A percentile compares a stretch with the other conserved stretches of the same genome.
phyloP scores from a whole-genome alignment of 1,140 invertebrate species.

The Apolygus lucorum region DNA sequence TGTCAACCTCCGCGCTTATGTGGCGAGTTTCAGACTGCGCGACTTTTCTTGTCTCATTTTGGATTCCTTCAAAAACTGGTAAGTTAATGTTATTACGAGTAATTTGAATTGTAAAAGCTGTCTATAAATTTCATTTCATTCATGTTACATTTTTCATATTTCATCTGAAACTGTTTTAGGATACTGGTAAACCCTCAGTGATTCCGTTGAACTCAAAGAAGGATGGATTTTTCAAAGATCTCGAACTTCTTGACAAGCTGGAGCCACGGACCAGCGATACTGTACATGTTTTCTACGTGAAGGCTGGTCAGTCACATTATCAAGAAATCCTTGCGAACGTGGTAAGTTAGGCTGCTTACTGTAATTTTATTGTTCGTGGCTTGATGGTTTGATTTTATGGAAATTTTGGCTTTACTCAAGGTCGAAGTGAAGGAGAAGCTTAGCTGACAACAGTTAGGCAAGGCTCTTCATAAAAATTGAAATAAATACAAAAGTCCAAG shows the following conservation, averaged over 20 bases:
- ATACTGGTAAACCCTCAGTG: slow-evolving; percentile 48
- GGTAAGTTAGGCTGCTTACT: slow-evolving; percentile 43
- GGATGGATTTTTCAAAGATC: slow-evolving; percentile 58
- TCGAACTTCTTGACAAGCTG: slow-evolving; percentile 67
- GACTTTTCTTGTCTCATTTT: slow-evolving; percentile 89
- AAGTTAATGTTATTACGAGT: too few species aligned
- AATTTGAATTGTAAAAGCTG: too few species aligned
- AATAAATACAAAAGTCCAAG: too few species aligned
- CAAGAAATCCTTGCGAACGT: slow-evolving; percentile 78
- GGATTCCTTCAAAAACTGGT: slow-evolving; percentile 56
- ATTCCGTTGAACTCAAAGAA: slow-evolving; percentile 66
- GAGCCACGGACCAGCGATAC: slow-evolving; percentile 83
- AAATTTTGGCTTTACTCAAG: too few species aligned
- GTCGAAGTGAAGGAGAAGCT: too few species aligned
- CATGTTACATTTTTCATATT: too few species aligned
- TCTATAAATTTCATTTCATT: too few species aligned
- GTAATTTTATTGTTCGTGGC: not conserved
- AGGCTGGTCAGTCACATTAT: slow-evolving; percentile 65
- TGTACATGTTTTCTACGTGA: slow-evolving; percentile 90
- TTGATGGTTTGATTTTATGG: slow-evolving; percentile 26
- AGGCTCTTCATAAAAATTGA: too few species aligned
- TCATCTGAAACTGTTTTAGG: too few species aligned
- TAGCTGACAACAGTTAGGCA: too few species aligned
- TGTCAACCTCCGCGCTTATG: slow-evolving; percentile 71
- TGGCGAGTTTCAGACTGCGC: slow-evolving; percentile 87